phyloP scores from a whole-genome alignment of 2,113 vertebrate species.

The Perca schrenkii region DNA sequence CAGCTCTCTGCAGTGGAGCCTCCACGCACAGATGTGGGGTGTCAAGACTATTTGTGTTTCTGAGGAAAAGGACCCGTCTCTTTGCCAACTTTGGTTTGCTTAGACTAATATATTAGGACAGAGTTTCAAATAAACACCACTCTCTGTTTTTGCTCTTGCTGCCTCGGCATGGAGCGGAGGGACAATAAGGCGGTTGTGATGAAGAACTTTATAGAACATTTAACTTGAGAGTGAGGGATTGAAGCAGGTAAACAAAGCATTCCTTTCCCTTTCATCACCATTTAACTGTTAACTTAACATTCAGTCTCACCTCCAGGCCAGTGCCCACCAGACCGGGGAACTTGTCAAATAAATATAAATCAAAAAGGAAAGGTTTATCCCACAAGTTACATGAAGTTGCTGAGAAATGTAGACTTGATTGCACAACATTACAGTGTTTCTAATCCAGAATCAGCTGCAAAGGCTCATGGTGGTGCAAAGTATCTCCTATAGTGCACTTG shows the following conservation, averaged over 20 bases:
- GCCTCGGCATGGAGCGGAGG: conserved; percentile 48
- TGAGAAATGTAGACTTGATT: conserved; percentile 29
- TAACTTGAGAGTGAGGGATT: conserved; percentile 79
- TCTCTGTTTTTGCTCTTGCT: conserved; percentile 38
- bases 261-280: conserved; percentile 85
- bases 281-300: conserved; percentile 82
- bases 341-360: conserved; percentile 83
- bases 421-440: conserved; percentile 24
- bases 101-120: conserved; percentile 80
- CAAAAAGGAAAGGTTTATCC: conserved; percentile 72
- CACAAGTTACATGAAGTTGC: conserved; percentile 47
- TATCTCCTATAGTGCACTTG: conserved; percentile 47
- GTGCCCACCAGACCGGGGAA: conserved; percentile 71
- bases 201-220: conserved; percentile 79
- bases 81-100: conserved; percentile 75
- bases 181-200: conserved; percentile 80
- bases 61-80: conserved; percentile 78
- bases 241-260: conserved; percentile 85
- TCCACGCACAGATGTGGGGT: conserved; percentile 81
- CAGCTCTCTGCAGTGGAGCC: conserved; percentile 63
- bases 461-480: neutral
- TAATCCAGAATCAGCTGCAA: conserved; percentile 37
- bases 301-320: conserved; percentile 77
- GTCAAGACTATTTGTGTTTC: conserved; percentile 85
- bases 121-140: conserved; percentile 84